Evolutionary conservation across 2,888 invertebrate genomes (phyloP), one percentile per base, ranked within the genome.

Genomic region (Agrotis puta): DNA sequence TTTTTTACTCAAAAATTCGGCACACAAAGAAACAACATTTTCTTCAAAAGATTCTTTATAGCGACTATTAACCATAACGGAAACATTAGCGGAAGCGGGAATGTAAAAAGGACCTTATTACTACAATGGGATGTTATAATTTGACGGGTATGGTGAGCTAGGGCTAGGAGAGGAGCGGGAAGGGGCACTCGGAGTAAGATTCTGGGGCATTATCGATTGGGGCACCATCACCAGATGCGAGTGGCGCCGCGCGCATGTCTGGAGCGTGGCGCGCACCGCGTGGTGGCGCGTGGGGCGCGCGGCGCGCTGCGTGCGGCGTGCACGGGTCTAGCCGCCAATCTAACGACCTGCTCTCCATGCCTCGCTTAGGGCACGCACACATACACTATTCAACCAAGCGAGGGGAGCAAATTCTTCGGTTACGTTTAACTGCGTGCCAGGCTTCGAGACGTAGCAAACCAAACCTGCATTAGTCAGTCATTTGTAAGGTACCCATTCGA

Each of bases 191-290:
- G 89, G 87, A 88, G 89, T 85, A 88, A 90, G 93, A 93, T 93
- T 92, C 92, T 94, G 94, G 94, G 93, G 90, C 90, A 89, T 90
- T 95, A 95, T 95, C 94, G 95, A 96, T 95, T 94, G 89, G 90
- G 88, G 87, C 90, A 92, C 94, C 94, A 94, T 92, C 94, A 94
- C 92, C 92, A 91, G 89, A 90, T 87, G 90, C 88, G 89, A 88
- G 88, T 89, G 91, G 90, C 88, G 88, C 83, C 88, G 85, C 89
- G 93, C 93, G 93, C 93, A 93, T 92, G 92, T 87, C 91, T 87
- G 84, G 81, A 73, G 79, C 79, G 79, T 65, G 77, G 83, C 76
- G 85, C 85, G 81, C 74, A 81, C 67, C 85, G 83, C 85, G 84
- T 76, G 84, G 74, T 79, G 82, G 71, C 78, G 76, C 64, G 70